Percentiles rank a stretch among this genome's conserved stretches.
Evolutionary conservation across 2,797 vertebrate species (phyloP).

Genomic region (Pseudochirops cupreus): DNA sequence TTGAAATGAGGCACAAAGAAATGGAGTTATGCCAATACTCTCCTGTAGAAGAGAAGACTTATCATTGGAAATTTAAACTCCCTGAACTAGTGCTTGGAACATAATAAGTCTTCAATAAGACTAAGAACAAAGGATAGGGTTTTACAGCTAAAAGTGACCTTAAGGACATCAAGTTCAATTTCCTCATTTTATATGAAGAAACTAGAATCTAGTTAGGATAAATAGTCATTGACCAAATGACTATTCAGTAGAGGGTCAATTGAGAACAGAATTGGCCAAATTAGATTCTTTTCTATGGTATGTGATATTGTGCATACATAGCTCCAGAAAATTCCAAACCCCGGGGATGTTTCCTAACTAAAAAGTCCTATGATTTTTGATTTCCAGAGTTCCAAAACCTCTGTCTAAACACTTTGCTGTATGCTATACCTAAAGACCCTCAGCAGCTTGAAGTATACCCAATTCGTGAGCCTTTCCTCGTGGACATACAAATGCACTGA

Average conservation of each 20-base stretch:
- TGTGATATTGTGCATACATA: slow-evolving; percentile 46
- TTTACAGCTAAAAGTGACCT: not conserved
- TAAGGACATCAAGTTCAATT: not conserved
- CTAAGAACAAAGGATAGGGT: not conserved
- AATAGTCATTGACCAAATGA: not conserved
- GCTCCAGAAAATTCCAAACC: slow-evolving; percentile 44
- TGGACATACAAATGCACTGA: not conserved
- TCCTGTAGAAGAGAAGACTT: not conserved
- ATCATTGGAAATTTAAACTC: not conserved
- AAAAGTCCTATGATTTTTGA: not conserved
- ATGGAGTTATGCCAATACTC: not conserved
- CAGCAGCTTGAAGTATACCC: not conserved
- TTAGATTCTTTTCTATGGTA: slow-evolving; percentile 41
- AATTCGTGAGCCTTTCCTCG: not conserved
- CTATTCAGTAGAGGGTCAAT: not conserved
- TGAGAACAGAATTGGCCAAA: slow-evolving; percentile 21
- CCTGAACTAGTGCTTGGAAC: not conserved
- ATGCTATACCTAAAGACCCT: not conserved
- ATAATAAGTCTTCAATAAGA: not conserved
- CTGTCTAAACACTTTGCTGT: not conserved
- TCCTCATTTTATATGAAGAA: not conserved
- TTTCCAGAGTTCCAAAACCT: not conserved
- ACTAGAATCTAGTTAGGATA: not conserved
- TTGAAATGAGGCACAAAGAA: not conserved
- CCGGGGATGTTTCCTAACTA: not conserved